These are phyloP conservation scores for Pterocles gutturalis DNA, from an alignment of 2,113 vertebrate genomes.

Conservation along the genomic window DNA sequence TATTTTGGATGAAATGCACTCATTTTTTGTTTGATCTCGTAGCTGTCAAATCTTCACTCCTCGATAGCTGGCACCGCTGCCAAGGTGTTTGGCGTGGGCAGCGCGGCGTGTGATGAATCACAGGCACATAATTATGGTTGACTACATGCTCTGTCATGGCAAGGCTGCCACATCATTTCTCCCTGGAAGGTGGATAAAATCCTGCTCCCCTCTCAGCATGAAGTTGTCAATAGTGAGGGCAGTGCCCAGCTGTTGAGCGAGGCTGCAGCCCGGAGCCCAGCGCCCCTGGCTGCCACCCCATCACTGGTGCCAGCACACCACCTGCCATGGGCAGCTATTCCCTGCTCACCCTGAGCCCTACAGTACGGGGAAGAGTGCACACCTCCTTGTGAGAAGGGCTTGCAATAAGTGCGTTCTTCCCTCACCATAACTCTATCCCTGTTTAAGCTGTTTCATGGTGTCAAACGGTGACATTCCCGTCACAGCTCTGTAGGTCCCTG, in stretches of 20 bases:
- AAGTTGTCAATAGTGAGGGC: neutral
- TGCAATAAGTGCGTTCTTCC: neutral
- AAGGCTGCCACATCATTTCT: neutral
- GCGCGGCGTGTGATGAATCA: fast-evolving
- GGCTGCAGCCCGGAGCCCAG: fast-evolving
- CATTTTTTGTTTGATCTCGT: neutral
- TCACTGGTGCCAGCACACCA: neutral
- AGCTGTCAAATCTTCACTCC: neutral
- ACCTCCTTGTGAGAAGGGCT: neutral
- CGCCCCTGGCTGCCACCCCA: fast-evolving
- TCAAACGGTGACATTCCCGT: neutral
- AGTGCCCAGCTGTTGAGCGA: neutral
- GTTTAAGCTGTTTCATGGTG: fast-evolving
- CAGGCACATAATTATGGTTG: neutral
- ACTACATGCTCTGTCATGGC: neutral
- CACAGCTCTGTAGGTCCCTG: neutral
- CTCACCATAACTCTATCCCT: neutral
- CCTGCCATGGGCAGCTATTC: neutral
- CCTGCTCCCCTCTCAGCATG: neutral
- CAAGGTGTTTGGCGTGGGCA: neutral
- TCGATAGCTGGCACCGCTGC: neutral
- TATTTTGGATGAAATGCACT: neutral
- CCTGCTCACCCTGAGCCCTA: neutral
- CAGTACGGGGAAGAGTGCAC: neutral
- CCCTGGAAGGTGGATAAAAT: neutral